A percentile compares a stretch with the other conserved stretches of the same genome.
These are phyloP conservation scores for Hemichromis elongatus DNA, from an alignment of 2,113 vertebrate species.

Conservation along the genomic window DNA sequence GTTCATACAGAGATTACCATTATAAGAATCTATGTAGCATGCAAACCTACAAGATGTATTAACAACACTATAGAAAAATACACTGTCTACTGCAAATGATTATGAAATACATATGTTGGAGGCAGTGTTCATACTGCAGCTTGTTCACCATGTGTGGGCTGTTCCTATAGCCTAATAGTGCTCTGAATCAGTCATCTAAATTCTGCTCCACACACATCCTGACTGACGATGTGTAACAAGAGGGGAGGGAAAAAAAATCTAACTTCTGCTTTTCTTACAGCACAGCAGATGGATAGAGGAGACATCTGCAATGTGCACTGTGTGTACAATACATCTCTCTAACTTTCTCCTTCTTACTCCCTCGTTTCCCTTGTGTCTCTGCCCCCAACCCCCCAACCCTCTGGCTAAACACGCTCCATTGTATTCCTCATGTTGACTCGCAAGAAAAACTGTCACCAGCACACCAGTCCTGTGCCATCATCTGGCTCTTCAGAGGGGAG, in stretches of 20 bases:
- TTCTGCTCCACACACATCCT: not conserved
- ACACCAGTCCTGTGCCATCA: constrained; percentile 35
- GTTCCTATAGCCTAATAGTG: not conserved
- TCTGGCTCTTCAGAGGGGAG: constrained; percentile 29
- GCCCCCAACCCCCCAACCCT: constrained; percentile 35
- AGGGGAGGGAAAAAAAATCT: not conserved
- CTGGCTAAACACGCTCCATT: constrained; percentile 47
- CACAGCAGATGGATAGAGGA: constrained; percentile 28
- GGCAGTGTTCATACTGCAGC: not conserved
- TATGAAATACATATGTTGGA: not conserved
- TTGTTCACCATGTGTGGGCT: not conserved
- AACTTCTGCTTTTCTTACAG: not conserved
- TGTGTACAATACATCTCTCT: constrained; percentile 15
- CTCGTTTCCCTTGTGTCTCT: not conserved
- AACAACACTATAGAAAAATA: not conserved
- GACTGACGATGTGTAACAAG: not conserved
- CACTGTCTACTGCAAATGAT: not conserved
- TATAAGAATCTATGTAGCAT: not conserved
- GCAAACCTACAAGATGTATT: not conserved
- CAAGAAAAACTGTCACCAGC: constrained; percentile 47
- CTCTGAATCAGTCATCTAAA: not conserved
- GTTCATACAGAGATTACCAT: not conserved
- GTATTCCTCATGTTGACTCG: constrained; percentile 43
- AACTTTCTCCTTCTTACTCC: not conserved
- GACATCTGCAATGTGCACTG: constrained; percentile 38